Base-by-base conservation (phyloP, 1,140 invertebrate genomes). In the Cydia pomonella region DNA sequence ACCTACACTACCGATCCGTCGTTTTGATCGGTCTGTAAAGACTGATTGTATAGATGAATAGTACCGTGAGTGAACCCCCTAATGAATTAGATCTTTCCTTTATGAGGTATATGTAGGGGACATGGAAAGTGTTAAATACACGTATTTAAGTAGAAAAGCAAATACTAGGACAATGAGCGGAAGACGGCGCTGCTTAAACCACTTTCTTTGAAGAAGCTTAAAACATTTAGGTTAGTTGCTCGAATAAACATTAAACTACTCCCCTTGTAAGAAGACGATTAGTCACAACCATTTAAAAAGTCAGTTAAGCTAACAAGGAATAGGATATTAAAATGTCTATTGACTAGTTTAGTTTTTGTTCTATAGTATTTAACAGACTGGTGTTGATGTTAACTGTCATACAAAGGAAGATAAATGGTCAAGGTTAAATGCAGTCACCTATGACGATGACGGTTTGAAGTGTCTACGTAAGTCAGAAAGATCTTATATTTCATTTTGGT, bases 351-450 rank as follows among this genome's bases (percentile, higher is more conserved):
- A 23, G 53, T 59, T 59, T 59, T 59, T 59, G 53, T 59, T 59
- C 53, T 59, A 59, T 23, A 23, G 16, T 23, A 12, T 59, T 59
- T 59, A 59, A 47, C 7, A 59, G 21, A 12, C 18, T 59, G 16
- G 47, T 50, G 47, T 50, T 59, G 23, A 27, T 29, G 63, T 66
- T 63, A 59, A 18, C 47, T 66, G 13, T 29, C 16, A 66, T 66
- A 66, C 63, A 33, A 66, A 66, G 27, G 23, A 66, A 29, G 33
- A 69, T 69, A 33, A 69, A 33, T 33, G 7, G 13, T 9, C 29
- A 69, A 69, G 64, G 64, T 69, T 18, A 69, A 69, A 69, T 3
- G 27, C 64, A 69, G 64, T 69, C 64, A 69, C 64, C n/a, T 33
- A 38, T 33, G 64, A 69, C 27, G 27, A 38, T 33, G 64, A 69